Conservation (phyloP, 2,797 vertebrate genomes). For the Gadopsis marmoratus region DNA sequence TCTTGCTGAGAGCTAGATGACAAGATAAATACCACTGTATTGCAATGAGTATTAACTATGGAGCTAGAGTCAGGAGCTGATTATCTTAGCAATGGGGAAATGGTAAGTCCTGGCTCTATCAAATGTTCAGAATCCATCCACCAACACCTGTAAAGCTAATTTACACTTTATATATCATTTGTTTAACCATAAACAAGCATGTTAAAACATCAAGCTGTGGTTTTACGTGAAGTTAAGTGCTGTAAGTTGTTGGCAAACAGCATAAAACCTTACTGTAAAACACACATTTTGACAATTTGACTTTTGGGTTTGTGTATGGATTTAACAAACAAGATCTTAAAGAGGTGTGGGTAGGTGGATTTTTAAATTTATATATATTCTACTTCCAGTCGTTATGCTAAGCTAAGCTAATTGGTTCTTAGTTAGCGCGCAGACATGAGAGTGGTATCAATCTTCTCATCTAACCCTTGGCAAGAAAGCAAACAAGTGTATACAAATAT, state of each 20-base stretch:
- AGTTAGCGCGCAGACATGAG: neutral
- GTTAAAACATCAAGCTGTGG: neutral
- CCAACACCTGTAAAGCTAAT: neutral
- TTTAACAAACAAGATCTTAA: neutral
- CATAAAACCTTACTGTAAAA: neutral
- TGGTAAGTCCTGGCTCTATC: neutral
- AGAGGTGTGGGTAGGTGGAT: neutral
- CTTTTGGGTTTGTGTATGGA: neutral
- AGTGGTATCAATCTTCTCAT: neutral
- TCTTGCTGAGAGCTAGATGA: neutral
- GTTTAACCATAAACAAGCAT: neutral
- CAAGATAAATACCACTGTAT: neutral
- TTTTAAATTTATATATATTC: neutral
- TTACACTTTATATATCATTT: neutral
- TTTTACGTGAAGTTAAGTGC: neutral
- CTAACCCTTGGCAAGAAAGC: too few relatives aligned
- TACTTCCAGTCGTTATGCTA: neutral
- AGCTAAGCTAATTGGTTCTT: neutral
- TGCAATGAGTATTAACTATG: neutral
- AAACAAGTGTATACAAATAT: neutral
- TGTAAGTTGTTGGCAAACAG: neutral
- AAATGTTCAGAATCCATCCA: too few relatives aligned
- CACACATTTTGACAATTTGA: neutral
- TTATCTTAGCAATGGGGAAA: neutral
- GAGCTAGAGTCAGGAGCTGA: neutral